Evolutionary conservation across 2,888 invertebrate species (phyloP).

Genomic region (Sipha maydis): DNA sequence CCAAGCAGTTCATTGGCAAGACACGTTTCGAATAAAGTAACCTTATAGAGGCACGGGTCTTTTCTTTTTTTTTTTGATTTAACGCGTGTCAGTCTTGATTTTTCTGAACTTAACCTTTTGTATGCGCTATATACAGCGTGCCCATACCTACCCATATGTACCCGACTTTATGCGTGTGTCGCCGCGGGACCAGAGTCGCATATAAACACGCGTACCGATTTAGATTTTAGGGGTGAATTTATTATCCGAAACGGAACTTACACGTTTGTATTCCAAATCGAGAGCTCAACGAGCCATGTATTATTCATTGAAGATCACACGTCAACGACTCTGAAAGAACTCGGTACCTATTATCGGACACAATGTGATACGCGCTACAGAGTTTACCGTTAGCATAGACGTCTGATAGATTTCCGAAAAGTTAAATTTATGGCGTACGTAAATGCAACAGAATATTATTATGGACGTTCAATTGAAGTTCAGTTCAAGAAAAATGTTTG

Average conservation of each 20-base stretch:
- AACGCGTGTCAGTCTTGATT: conserved; percentile 53
- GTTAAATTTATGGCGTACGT: not conserved
- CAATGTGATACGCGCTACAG: not conserved
- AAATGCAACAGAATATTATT: not conserved
- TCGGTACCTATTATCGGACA: not conserved
- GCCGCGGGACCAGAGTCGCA: not conserved
- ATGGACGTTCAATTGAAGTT: not conserved
- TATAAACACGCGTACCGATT: conserved; percentile 36
- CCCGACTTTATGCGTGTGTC: not conserved
- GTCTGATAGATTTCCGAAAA: not conserved
- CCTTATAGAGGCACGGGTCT: conserved; percentile 32
- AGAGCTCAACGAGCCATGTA: conserved; percentile 37
- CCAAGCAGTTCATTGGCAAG: conserved; percentile 51
- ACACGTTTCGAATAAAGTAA: conserved; percentile 52
- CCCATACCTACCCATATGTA: not conserved
- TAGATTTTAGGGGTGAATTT: conserved; percentile 57
- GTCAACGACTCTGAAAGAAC: conserved; percentile 36
- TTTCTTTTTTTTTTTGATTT: conserved; percentile 38
- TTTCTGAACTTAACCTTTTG: conserved; percentile 53
- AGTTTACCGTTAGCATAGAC: not conserved
- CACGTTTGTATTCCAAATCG: conserved; percentile 57
- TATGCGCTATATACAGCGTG: not conserved
- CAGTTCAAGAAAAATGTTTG: too few relatives aligned
- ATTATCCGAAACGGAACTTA: conserved; percentile 57
- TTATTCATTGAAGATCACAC: conserved; percentile 54